Conservation (phyloP, 1,140 invertebrate genomes). For the Dreissena polymorpha region DNA sequence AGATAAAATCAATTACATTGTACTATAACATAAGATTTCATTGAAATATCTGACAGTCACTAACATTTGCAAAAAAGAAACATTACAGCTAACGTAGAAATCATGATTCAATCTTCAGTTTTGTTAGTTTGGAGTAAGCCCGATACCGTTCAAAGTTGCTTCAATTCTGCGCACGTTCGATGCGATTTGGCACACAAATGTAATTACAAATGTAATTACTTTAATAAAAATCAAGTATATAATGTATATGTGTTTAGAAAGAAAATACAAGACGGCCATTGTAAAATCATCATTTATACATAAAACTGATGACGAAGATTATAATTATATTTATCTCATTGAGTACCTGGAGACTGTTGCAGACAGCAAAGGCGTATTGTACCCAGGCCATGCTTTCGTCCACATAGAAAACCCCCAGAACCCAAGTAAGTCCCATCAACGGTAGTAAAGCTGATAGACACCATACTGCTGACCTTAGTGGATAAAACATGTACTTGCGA, state of each 20-base stretch:
- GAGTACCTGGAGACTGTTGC: constrained; percentile 34
- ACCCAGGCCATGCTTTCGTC: constrained; percentile 15
- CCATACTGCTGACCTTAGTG: constrained; percentile 11
- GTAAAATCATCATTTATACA: background rate
- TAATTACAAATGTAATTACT: background rate
- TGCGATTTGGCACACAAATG: too few relatives aligned
- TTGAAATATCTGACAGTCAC: background rate
- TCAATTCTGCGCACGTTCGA: too few relatives aligned
- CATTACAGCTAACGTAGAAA: background rate
- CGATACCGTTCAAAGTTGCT: too few relatives aligned
- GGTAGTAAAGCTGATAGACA: constrained; percentile 22
- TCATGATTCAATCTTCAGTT: too few relatives aligned
- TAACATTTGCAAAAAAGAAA: too few relatives aligned
- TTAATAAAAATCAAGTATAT: background rate
- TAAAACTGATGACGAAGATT: background rate
- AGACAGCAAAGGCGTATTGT: constrained; percentile 33
- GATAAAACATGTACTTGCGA: background rate
- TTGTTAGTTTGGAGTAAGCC: too few relatives aligned
- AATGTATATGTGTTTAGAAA: background rate
- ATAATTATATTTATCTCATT: background rate
- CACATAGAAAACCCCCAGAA: constrained; percentile 34
- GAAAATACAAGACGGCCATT: background rate
- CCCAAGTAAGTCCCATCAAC: constrained; percentile 31
- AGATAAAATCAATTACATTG: background rate
- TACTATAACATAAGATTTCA: background rate